Percentiles rank a stretch among this genome's conserved stretches.
phyloP scores from a whole-genome alignment of 2,797 vertebrate species.

The Phoebastria nigripes region DNA sequence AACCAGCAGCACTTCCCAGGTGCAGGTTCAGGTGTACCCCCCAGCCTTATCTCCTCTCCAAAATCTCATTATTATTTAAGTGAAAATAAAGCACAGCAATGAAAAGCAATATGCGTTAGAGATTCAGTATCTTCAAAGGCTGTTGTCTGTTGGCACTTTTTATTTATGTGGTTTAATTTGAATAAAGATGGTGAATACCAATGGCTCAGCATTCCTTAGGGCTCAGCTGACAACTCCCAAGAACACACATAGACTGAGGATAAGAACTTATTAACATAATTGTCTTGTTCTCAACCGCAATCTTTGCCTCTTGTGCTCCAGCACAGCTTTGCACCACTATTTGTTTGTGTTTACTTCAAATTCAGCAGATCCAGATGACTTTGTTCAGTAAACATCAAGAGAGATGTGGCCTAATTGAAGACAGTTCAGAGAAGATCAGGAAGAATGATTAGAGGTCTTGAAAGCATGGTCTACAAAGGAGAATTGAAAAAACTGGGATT shows the following conservation, averaged over 20 bases:
- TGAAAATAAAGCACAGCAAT: neutral
- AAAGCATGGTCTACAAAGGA: neutral
- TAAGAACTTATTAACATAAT: constrained; percentile 17
- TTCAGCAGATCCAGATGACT: neutral
- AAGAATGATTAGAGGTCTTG: neutral
- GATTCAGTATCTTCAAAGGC: constrained; percentile 40
- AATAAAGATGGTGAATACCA: constrained; percentile 1
- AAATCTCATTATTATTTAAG: neutral
- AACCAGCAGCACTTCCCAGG: neutral
- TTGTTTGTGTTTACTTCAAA: neutral
- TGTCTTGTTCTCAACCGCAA: neutral
- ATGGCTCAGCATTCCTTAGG: neutral
- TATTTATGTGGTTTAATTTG: constrained; percentile 39
- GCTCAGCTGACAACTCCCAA: constrained; percentile 2
- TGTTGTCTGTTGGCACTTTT: neutral
- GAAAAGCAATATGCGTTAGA: neutral
- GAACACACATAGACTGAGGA: neutral
- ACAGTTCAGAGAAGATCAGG: neutral
- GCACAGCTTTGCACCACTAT: neutral
- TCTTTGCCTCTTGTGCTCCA: neutral
- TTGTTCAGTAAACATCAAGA: neutral
- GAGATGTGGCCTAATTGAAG: neutral
- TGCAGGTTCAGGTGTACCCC: neutral
- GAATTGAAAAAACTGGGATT: neutral
- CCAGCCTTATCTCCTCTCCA: neutral